Base-by-base conservation (phyloP, 2,888 invertebrate genomes). In the Leptogaster cylindrica region DNA sequence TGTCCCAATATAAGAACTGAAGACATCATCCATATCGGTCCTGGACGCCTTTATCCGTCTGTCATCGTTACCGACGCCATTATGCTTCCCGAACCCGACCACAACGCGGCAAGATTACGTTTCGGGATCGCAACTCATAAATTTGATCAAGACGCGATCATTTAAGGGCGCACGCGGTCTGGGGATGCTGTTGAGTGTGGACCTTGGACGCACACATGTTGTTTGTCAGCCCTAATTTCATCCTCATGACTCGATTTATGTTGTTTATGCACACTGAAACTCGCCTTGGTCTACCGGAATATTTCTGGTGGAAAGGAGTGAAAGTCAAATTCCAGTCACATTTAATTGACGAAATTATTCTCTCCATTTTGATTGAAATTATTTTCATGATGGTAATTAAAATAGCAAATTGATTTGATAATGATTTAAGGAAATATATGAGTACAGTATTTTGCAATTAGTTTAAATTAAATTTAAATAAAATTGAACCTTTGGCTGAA, bases 111-210 rank as follows among this genome's bases (percentile, higher is more conserved):
- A 28, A 36, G 36, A 36, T 55, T 20, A 36, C 33, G 33, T 55
- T 55, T 28, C 33, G 23, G 18, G 2, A 36, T 25, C 58, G 25
- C 58, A 58, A 58, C 58, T 58, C 58, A 58, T 58, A 58, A 58
- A 58, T 58, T 39, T 58, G 58, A 58, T 39, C 23, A 39, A 14
- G 39, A 20, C 39, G 5, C 20, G 28, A 28, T 58, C 18, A n/a
- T 33, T 36, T 20, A 39, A 20, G 58, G 39, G 23, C 23, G 58
- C 12, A 25, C 12, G 58, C 12, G 23, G 12, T 12, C n/a, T 12
- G 8, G 27, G 23, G 36, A 20, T 18, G 20, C 44, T 7, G 44
- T 10, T 36, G 4, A 36, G 5, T n/a, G 5, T n/a, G 5, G 10
- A 12, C 39, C 12, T 39, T 8, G 31, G 27, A 7, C 8, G 39